These are phyloP conservation scores for Aphelocoma californica DNA, from an alignment of 2,797 vertebrate species.

Conservation along the genomic window DNA sequence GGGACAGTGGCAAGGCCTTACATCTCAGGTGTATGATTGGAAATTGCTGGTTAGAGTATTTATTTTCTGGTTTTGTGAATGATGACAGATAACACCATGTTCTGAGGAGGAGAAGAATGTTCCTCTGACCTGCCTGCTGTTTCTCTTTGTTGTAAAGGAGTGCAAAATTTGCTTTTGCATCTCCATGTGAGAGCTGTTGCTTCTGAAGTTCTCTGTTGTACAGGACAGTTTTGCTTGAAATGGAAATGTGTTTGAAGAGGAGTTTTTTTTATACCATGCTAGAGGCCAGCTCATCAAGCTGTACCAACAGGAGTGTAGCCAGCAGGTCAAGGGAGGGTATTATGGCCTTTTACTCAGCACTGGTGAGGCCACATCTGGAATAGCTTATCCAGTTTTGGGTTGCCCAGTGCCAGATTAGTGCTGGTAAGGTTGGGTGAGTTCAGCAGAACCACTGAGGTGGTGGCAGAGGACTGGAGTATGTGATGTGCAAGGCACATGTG, in stretches of 20 bases:
- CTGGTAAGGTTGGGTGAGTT: neutral
- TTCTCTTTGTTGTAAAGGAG: neutral
- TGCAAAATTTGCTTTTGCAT: neutral
- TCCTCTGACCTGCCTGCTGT: neutral
- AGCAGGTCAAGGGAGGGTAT: neutral
- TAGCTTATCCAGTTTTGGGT: neutral
- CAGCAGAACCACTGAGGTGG: neutral
- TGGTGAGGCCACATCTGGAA: neutral
- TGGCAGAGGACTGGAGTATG: rapidly evolving
- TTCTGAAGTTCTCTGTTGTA: neutral
- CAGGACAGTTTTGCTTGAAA: neutral
- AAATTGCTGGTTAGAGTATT: neutral
- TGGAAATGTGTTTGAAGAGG: neutral
- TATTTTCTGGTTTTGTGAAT: neutral
- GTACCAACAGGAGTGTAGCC: neutral
- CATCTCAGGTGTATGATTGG: neutral
- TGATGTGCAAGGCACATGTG: neutral
- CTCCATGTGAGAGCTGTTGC: neutral
- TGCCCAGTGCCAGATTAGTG: neutral
- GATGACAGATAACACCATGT: neutral
- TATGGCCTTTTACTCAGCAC: neutral
- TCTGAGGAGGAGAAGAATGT: neutral
- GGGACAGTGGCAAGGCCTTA: neutral
- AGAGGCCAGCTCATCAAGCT: neutral
- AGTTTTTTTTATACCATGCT: neutral